Conservation (phyloP, 2,888 invertebrate species). For the Agonopterix subpropinquella region DNA sequence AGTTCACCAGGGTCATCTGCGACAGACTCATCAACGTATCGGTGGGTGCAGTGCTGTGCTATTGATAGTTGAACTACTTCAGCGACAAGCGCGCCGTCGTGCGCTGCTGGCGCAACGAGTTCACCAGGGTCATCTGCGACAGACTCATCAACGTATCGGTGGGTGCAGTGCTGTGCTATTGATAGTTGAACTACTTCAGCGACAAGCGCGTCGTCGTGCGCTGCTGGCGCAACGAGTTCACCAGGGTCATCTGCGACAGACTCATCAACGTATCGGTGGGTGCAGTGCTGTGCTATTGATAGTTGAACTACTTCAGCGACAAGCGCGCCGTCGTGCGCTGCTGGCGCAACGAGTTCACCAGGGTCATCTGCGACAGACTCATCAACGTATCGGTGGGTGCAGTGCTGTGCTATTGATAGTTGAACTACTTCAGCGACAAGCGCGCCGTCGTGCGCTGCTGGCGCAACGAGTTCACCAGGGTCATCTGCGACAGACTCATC, state of each 20-base stretch:
- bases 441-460: slow-evolving; percentile 88
- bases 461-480: slow-evolving; percentile 92
- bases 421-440: slow-evolving; percentile 77
- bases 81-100: slow-evolving; percentile 81
- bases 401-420: neutral
- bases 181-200: slow-evolving; percentile 72
- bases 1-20: slow-evolving; percentile 89
- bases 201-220: slow-evolving; percentile 83
- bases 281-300: neutral
- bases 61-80: slow-evolving; percentile 67
- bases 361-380: slow-evolving; percentile 86
- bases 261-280: slow-evolving; percentile 8
- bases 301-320: slow-evolving; percentile 76
- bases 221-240: slow-evolving; percentile 94
- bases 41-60: neutral
- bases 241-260: slow-evolving; percentile 87
- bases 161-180: neutral
- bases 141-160: slow-evolving; percentile 8
- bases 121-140: slow-evolving; percentile 90
- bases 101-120: slow-evolving; percentile 94
- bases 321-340: slow-evolving; percentile 85
- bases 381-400: slow-evolving; percentile 6
- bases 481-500: slow-evolving; percentile 82
- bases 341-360: slow-evolving; percentile 93
- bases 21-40: slow-evolving; percentile 58